A percentile compares a stretch with the other conserved stretches of the same genome.
Evolutionary conservation across 2,797 vertebrate species (phyloP).

Genomic region (Argya squamiceps): DNA sequence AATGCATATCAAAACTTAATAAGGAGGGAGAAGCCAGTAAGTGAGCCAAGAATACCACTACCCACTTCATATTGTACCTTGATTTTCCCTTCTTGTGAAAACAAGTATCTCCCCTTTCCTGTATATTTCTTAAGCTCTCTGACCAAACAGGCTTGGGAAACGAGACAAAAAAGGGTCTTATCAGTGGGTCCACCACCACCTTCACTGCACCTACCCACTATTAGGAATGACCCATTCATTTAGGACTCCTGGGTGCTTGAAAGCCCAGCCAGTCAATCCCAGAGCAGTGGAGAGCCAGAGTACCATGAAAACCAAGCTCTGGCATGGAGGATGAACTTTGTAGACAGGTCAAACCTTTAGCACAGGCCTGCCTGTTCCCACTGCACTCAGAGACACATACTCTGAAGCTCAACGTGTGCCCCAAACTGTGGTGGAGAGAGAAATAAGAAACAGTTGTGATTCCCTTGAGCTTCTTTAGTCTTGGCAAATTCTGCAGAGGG

Average conservation of each 20-base stretch:
- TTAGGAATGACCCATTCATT: not conserved
- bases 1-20: not conserved
- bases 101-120: not conserved
- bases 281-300: not conserved
- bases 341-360: not conserved
- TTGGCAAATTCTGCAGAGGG: conserved; percentile 3
- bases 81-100: not conserved
- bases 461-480: not conserved
- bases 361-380: not conserved
- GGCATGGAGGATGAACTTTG: not conserved
- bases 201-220: not conserved
- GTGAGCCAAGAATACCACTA: not conserved
- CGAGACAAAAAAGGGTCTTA: not conserved
- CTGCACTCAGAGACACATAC: not conserved
- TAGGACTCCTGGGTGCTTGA: not conserved
- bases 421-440: not conserved
- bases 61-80: not conserved
- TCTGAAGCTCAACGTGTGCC: not conserved
- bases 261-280: not conserved
- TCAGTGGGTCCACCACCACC: not conserved
- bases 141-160: not conserved
- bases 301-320: not conserved
- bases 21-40: not conserved
- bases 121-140: not conserved
- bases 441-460: not conserved